These are phyloP conservation scores for Colinus virginianus DNA, from an alignment of 2,113 vertebrate species.

Conservation along the genomic window DNA sequence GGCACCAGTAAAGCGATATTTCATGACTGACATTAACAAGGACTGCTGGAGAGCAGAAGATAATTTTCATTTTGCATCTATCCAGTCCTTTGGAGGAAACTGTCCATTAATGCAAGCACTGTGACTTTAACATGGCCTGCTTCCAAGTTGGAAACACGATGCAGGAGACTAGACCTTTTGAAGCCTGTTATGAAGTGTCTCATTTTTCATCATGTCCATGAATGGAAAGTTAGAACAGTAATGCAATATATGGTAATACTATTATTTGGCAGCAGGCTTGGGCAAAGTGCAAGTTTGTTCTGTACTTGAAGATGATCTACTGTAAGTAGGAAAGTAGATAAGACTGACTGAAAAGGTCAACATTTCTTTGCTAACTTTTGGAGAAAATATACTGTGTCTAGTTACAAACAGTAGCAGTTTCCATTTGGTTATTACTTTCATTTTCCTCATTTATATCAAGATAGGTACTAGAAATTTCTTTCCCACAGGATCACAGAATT, in stretches of 20 bases:
- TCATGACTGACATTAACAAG: slow-evolving; percentile 19
- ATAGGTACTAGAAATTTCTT: background rate
- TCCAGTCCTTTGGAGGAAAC: background rate
- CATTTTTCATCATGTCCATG: background rate
- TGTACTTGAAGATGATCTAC: background rate
- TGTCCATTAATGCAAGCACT: background rate
- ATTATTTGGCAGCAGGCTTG: background rate
- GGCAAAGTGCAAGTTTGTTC: background rate
- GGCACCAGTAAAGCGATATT: background rate
- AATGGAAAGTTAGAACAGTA: background rate
- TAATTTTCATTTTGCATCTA: background rate
- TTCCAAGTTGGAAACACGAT: background rate
- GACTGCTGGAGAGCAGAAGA: background rate
- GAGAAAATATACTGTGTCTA: background rate
- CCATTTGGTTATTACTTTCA: background rate
- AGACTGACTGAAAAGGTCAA: background rate
- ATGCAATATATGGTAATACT: background rate
- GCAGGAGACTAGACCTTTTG: slow-evolving; percentile 13
- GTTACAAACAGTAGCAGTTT: background rate
- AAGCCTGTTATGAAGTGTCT: background rate
- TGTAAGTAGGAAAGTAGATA: background rate
- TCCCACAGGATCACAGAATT: background rate
- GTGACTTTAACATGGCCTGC: background rate
- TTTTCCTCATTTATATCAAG: background rate
- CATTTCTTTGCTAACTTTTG: background rate